Conservation (phyloP, 2,113 vertebrate species). For the Glaucomys volans region DNA sequence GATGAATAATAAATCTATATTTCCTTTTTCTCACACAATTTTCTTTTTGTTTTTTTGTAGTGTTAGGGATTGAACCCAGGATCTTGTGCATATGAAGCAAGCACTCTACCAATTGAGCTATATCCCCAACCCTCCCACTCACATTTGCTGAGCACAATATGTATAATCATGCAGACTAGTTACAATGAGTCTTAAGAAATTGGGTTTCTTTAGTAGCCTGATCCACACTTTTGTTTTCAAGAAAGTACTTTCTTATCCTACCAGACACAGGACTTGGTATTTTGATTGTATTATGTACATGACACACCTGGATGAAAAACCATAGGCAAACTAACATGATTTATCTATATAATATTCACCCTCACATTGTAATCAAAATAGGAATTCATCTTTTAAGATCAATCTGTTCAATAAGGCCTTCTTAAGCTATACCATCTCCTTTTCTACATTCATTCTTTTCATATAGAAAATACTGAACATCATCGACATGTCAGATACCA, state of each 20-base stretch:
- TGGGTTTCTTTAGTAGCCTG: neutral
- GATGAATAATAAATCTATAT: conserved; percentile 34
- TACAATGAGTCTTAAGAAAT: conserved; percentile 43
- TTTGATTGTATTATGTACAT: neutral
- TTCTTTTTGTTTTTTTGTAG: neutral
- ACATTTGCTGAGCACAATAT: conserved; percentile 6
- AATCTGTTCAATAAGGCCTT: neutral
- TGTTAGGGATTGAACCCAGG: too few relatives aligned
- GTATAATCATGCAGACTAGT: neutral
- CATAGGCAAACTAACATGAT: neutral
- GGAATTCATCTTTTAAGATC: neutral
- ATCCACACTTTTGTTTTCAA: neutral
- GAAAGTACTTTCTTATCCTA: neutral
- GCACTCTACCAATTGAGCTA: too few relatives aligned
- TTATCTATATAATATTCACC: neutral
- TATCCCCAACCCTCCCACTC: neutral
- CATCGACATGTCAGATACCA: neutral
- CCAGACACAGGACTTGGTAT: neutral
- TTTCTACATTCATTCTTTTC: neutral
- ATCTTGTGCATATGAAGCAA: too few relatives aligned
- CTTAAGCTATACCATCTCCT: neutral
- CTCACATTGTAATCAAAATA: conserved; percentile 9
- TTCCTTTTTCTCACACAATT: conserved; percentile 16
- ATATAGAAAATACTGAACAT: neutral
- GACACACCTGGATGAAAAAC: neutral